Evolutionary conservation across 2,888 invertebrate genomes (phyloP), one percentile per base, ranked within the genome.

Genomic region (Byasa hedistus): DNA sequence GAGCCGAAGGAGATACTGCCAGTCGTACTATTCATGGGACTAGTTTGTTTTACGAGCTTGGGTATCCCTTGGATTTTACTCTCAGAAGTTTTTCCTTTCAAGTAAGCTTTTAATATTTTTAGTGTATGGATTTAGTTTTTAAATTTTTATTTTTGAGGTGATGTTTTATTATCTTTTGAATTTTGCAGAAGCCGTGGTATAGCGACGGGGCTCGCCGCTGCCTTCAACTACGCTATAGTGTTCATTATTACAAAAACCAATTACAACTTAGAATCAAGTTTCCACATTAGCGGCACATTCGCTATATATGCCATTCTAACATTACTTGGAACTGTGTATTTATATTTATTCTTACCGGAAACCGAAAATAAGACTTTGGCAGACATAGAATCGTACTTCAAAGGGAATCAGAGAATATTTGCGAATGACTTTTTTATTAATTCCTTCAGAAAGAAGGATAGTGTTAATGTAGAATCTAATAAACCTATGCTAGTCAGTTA

Each of bases 51-150:
- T 66, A 84, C 79, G 21, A 81, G 84, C 23, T 74, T 89, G 54
- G 91, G 89, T 0, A 89, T 93, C 70, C 93, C 93, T 0, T 94
- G 93, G 93, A 87, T 93, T 67, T 74, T 93, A 68, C 72, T 93
- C 17, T 92, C 93, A 24, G 94, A 94, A 78, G 90, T 94, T 1
- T 93, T 93, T 72, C 93, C 93, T 0, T 91, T 93, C 71, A 93
- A 92, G 93, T 93, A 78, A 80, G 72, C 64, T 32, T 58, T 52
- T 51, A 52, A 21, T 36, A 32, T 21, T 22, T 27, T n/a, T 36
- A 19, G 1, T 60, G 27, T 51, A 15, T 15, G 12, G 12, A 3
- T 15, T 17, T 39, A 15, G 5, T 39, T 39, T 39, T 39, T 39
- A 15, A 39, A 1, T 39, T 39, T 39, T 15, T 15, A 39, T 15